phyloP scores from a whole-genome alignment of 2,888 invertebrate genomes.

The Pseudoips prasinana region DNA sequence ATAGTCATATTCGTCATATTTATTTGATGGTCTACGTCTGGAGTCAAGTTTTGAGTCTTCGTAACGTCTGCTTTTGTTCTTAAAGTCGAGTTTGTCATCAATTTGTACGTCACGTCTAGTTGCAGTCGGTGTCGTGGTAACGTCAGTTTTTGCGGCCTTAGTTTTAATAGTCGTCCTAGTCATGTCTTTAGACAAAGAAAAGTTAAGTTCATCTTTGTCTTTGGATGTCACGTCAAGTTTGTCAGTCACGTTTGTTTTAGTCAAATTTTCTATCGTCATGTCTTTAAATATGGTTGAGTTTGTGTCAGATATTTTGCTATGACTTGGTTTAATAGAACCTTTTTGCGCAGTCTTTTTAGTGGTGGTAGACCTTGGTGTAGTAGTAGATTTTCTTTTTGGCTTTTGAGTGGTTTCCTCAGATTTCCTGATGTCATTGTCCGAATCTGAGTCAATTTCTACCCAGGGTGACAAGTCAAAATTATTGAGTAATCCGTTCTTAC shows the following conservation, averaged over 20 bases:
- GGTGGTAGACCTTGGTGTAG: constrained; percentile 35
- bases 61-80: constrained; percentile 67
- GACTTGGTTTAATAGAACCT: constrained; percentile 25
- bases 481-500: constrained; percentile 76
- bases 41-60: constrained; percentile 50
- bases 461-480: constrained; percentile 84
- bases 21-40: constrained; percentile 49
- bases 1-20: constrained; percentile 54
- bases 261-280: constrained; percentile 35
- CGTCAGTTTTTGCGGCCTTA: constrained; percentile 11
- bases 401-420: constrained; percentile 51
- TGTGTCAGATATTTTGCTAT: constrained; percentile 34
- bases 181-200: constrained; percentile 36
- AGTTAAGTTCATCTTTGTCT: constrained; percentile 35
- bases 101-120: constrained; percentile 51
- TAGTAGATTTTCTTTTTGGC: constrained; percentile 43
- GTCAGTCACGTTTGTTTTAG: constrained; percentile 26
- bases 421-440: constrained; percentile 63
- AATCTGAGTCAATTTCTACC: constrained; percentile 75
- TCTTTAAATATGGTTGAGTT: constrained; percentile 39
- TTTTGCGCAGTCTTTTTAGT: constrained; percentile 42
- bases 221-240: constrained; percentile 20
- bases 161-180: constrained; percentile 18
- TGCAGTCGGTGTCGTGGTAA: constrained; percentile 34
- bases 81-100: constrained; percentile 84